These are phyloP conservation scores for Peromyscus melanophrys DNA, from an alignment of 2,797 vertebrate genomes.

Conservation along the genomic window DNA sequence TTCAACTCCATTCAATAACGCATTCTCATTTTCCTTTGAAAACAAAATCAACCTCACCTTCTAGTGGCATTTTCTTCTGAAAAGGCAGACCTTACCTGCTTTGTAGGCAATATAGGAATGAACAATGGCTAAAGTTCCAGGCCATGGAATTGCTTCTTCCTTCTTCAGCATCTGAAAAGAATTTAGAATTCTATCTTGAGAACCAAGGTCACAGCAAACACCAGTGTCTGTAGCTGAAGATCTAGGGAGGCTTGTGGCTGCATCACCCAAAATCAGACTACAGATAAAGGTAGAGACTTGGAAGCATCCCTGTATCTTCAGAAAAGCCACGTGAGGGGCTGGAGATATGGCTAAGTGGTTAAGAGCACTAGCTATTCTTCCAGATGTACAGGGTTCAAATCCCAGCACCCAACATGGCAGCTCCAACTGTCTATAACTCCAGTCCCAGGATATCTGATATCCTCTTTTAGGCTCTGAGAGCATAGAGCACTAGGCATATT, in stretches of 20 bases:
- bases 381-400: neutral
- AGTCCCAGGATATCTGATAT: neutral
- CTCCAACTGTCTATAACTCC: neutral
- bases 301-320: neutral
- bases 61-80: neutral
- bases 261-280: neutral
- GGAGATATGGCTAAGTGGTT: neutral
- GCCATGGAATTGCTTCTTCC: slow-evolving; percentile 99
- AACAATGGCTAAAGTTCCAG: slow-evolving; percentile 98
- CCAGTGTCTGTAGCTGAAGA: slow-evolving; percentile 62
- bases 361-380: neutral
- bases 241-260: slow-evolving; percentile 27
- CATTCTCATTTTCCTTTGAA: slow-evolving; percentile 71
- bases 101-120: slow-evolving; percentile 99
- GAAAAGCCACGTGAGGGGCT: neutral
- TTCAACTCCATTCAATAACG: slow-evolving; percentile 1
- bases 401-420: neutral
- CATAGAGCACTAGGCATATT: neutral
- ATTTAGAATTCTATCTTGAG: slow-evolving; percentile 55
- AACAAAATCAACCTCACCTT: slow-evolving; percentile 53
- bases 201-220: slow-evolving; percentile 34
- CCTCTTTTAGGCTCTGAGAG: neutral
- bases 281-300: neutral
- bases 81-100: slow-evolving; percentile 93
- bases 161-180: slow-evolving; percentile 97